These are phyloP conservation scores for Lacerta bilineata DNA, from an alignment of 2,797 vertebrate genomes.

Conservation along the genomic window DNA sequence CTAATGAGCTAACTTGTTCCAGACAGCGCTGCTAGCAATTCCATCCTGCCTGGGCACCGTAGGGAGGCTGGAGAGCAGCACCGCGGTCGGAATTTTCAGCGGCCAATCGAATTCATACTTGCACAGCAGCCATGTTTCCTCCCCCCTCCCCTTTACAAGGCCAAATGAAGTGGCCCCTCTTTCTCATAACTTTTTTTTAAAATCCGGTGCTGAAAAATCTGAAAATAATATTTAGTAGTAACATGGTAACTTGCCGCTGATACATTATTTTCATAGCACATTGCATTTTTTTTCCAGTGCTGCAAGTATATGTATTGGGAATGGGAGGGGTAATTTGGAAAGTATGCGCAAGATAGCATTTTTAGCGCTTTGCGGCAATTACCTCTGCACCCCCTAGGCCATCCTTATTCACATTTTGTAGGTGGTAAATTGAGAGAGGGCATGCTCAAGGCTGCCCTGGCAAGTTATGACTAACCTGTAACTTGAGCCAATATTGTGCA, in stretches of 20 bases:
- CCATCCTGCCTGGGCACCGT: constrained; percentile 9
- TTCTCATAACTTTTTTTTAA: background rate
- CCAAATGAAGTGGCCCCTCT: background rate
- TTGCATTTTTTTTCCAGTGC: background rate
- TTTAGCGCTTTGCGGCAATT: background rate
- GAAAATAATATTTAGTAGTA: background rate
- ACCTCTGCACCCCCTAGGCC: background rate
- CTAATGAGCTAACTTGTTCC: constrained; percentile 47
- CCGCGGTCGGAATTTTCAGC: constrained; percentile 7
- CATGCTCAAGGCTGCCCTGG: background rate
- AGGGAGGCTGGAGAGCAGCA: background rate
- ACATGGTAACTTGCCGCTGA: background rate
- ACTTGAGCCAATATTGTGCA: background rate
- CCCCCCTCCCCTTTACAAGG: background rate
- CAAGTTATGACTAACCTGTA: background rate
- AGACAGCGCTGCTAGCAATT: constrained; percentile 25
- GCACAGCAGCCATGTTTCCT: constrained; percentile 17
- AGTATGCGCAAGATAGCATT: too few relatives aligned
- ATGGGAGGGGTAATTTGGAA: background rate
- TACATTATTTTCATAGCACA: background rate
- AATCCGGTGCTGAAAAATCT: background rate
- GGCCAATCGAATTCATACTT: constrained; percentile 7
- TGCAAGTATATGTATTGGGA: background rate
- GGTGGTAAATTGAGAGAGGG: too few relatives aligned
- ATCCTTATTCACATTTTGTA: background rate